Conservation (phyloP, 2,797 vertebrate genomes). For the Microhierax caerulescens region DNA sequence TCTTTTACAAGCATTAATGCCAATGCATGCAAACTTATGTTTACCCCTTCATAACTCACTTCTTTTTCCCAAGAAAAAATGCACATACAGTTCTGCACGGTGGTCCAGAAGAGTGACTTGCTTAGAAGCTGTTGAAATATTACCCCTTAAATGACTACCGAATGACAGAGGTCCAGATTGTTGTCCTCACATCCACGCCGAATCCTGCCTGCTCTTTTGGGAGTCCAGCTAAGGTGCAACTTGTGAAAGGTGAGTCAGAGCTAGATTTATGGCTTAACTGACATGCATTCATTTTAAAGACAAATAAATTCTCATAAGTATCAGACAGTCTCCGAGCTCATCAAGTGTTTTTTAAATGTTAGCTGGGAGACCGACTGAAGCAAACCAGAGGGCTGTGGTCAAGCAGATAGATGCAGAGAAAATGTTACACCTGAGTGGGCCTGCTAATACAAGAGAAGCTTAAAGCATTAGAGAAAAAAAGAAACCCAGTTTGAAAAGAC, state of each 20-base stretch:
- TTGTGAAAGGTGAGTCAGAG: background rate
- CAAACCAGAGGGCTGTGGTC: background rate
- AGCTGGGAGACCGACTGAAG: background rate
- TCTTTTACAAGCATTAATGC: background rate
- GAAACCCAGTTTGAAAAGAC: background rate
- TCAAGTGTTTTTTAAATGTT: background rate
- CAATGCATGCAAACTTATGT: background rate
- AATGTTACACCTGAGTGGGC: constrained; percentile 6
- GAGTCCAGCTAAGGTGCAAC: background rate
- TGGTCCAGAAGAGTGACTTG: background rate
- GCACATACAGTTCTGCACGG: rapidly evolving
- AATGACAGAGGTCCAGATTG: background rate
- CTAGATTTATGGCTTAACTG: background rate
- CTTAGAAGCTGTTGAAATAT: background rate
- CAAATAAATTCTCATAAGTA: background rate
- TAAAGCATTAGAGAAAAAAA: background rate
- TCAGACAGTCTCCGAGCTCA: background rate
- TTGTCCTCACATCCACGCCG: background rate
- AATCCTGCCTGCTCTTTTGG: background rate
- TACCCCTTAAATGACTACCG: background rate
- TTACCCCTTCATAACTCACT: background rate
- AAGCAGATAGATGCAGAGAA: background rate
- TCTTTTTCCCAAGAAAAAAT: background rate
- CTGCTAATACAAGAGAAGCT: background rate
- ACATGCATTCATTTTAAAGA: background rate